phyloP scores from a whole-genome alignment of 2,113 vertebrate genomes.

The Hystrix cristata region DNA sequence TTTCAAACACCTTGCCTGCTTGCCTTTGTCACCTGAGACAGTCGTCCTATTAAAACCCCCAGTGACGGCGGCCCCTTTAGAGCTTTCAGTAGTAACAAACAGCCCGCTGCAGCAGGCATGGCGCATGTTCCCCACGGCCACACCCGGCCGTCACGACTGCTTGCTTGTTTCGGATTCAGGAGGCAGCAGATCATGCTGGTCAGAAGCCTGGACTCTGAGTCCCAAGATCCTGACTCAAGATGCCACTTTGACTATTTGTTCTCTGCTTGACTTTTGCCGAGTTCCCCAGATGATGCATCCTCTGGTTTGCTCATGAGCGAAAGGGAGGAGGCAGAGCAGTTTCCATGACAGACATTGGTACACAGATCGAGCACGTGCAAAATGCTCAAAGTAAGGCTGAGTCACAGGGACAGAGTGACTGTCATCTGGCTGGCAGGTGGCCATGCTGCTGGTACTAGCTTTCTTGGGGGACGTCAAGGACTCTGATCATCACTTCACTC shows the following conservation, averaged over 20 bases:
- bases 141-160: neutral
- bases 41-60: neutral
- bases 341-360: neutral
- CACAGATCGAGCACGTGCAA: neutral
- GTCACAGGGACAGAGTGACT: neutral
- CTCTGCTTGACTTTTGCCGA: neutral
- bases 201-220: neutral
- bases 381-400: neutral
- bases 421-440: neutral
- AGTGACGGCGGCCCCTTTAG: neutral
- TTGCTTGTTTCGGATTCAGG: neutral
- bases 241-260: neutral
- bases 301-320: neutral
- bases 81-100: neutral
- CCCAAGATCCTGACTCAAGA: rapidly evolving
- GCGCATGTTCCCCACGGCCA: neutral
- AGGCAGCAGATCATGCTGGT: neutral
- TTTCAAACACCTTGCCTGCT: neutral
- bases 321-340: neutral
- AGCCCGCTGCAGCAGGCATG: neutral
- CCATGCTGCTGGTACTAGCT: neutral
- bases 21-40: neutral
- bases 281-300: neutral
- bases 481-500: neutral
- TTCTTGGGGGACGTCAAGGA: neutral